phyloP scores from a whole-genome alignment of 2,888 invertebrate genomes.

The Clivina fossor region DNA sequence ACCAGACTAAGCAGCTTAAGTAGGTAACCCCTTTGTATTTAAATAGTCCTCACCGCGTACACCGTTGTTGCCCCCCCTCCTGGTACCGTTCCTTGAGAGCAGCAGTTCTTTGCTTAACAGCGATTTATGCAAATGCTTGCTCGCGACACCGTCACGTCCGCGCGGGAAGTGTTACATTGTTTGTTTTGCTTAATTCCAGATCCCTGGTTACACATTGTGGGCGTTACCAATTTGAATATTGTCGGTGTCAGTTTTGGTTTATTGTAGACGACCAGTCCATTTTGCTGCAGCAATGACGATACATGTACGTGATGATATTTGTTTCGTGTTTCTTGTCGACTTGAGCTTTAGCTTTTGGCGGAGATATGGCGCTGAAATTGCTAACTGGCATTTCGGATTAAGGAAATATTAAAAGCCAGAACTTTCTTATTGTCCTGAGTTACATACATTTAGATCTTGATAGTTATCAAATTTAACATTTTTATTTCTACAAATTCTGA shows the following conservation, averaged over 20 bases:
- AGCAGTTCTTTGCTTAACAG: conserved; percentile 4
- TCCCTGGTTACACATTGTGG: conserved; percentile 25
- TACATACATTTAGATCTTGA: no score
- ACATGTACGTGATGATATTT: not conserved
- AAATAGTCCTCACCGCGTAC: conserved; percentile 22
- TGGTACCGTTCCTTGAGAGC: not conserved
- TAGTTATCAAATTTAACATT: no score
- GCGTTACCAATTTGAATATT: conserved; percentile 28
- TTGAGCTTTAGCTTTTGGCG: no score
- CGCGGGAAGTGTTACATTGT: conserved; percentile 20
- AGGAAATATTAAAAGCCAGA: no score
- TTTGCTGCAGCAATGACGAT: not conserved
- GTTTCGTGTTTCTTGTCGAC: no score
- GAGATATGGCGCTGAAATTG: no score
- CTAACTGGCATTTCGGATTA: no score
- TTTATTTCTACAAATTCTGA: no score
- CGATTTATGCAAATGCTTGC: conserved; percentile 29
- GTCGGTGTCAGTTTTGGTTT: conserved; percentile 25
- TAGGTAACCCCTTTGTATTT: conserved; percentile 21
- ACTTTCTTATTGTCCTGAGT: no score
- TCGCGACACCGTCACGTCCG: not conserved
- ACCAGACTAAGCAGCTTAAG: conserved; percentile 21
- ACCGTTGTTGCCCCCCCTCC: conserved; percentile 4
- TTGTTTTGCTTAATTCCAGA: conserved; percentile 28
- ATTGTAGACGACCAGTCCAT: conserved; percentile 20